These are phyloP conservation scores for Macrosteles quadrilineatus DNA, from an alignment of 1,140 invertebrate species.

Conservation along the genomic window DNA sequence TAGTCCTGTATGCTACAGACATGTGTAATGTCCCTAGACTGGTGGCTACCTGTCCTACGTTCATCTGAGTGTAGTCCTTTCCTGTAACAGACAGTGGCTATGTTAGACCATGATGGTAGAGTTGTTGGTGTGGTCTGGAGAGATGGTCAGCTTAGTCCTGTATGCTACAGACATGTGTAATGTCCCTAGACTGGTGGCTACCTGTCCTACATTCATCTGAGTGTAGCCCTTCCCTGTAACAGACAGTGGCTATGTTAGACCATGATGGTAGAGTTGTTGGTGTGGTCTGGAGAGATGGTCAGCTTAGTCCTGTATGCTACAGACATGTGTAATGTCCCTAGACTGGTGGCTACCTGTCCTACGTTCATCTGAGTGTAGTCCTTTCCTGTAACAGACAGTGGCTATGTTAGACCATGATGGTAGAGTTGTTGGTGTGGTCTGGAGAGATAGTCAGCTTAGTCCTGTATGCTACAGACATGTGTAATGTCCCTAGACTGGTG, in stretches of 20 bases:
- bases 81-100: conserved; percentile 70
- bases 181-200: conserved; percentile 80
- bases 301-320: conserved; percentile 86
- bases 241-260: too few relatives aligned
- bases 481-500: conserved; percentile 78
- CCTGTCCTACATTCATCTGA: conserved; percentile 74
- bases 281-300: conserved; percentile 81
- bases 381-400: conserved; percentile 62
- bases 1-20: conserved; percentile 80
- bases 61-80: conserved; percentile 73
- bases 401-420: conserved; percentile 86
- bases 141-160: conserved; percentile 86
- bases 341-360: conserved; percentile 78
- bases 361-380: conserved; percentile 77
- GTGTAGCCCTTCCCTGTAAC: conserved; percentile 67
- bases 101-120: conserved; percentile 81
- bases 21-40: conserved; percentile 78
- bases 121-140: conserved; percentile 71
- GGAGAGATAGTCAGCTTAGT: conserved; percentile 89
- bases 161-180: conserved; percentile 78
- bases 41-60: conserved; percentile 80
- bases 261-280: conserved; percentile 67
- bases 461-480: conserved; percentile 77
- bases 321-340: conserved; percentile 75
- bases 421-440: conserved; percentile 63